phyloP scores from a whole-genome alignment of 1,140 invertebrate species.

The Solenopsis fugax region DNA sequence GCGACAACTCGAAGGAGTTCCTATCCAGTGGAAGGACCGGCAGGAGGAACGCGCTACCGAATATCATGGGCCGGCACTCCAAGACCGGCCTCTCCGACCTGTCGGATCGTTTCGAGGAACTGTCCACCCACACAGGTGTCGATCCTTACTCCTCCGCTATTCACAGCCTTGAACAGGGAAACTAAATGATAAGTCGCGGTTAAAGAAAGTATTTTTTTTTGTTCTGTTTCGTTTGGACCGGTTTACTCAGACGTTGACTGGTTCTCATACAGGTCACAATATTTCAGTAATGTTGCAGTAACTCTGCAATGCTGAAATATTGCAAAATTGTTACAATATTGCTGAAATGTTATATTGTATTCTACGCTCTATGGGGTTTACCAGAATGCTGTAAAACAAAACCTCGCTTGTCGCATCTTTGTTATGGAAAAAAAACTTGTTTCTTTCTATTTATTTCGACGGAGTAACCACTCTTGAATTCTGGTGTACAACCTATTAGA shows the following conservation, averaged over 20 bases:
- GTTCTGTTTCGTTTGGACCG: not conserved
- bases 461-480: too few species aligned
- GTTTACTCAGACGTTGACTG: too few species aligned
- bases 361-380: not conserved
- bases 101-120: conserved; percentile 89
- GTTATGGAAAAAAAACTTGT: not conserved
- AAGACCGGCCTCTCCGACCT: conserved; percentile 90
- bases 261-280: too few species aligned
- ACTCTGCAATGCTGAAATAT: too few species aligned
- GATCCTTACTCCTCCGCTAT: not conserved
- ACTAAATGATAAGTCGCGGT: not conserved
- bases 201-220: not conserved
- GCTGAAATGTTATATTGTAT: too few species aligned
- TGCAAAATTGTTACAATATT: too few species aligned
- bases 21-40: conserved; percentile 92
- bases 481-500: too few species aligned
- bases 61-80: conserved; percentile 90
- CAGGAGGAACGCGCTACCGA: conserved; percentile 92
- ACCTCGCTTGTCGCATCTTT: not conserved
- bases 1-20: conserved; percentile 89
- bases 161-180: not conserved
- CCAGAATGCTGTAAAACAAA: not conserved
- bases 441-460: not conserved
- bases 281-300: too few species aligned
- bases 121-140: conserved; percentile 86